These are phyloP conservation scores for Falco novaeseelandiae DNA, from an alignment of 2,797 vertebrate genomes.

Conservation along the genomic window DNA sequence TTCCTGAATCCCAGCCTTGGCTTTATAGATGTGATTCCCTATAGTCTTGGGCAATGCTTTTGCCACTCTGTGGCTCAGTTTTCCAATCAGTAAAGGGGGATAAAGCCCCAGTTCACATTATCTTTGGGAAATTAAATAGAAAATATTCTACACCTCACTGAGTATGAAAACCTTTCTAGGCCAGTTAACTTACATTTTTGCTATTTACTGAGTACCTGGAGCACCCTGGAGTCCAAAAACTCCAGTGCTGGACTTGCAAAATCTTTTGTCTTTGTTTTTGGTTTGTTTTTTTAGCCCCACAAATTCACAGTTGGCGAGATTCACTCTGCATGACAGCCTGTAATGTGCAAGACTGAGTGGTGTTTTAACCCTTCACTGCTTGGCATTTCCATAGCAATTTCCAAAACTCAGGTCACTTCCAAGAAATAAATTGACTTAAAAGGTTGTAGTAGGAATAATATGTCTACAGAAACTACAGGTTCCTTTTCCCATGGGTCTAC, in stretches of 20 bases:
- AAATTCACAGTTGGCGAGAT: background rate
- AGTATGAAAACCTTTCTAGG: background rate
- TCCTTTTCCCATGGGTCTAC: background rate
- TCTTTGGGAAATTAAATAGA: background rate
- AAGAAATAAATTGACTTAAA: background rate
- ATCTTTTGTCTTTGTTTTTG: background rate
- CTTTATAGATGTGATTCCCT: background rate
- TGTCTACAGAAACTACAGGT: background rate
- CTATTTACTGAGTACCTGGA: background rate
- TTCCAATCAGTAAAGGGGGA: background rate
- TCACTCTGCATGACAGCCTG: background rate
- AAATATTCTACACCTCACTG: background rate
- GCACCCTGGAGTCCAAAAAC: background rate
- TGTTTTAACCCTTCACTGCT: background rate
- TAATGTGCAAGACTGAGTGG: background rate
- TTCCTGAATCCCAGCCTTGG: background rate
- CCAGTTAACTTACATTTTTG: background rate
- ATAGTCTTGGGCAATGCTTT: background rate
- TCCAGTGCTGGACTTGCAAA: background rate
- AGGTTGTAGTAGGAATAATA: background rate
- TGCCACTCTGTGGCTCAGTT: background rate
- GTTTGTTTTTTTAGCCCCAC: background rate
- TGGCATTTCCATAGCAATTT: background rate
- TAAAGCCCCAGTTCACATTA: background rate
- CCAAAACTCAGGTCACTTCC: background rate